Percentiles rank a stretch among this genome's conserved stretches.
Evolutionary conservation across 2,797 vertebrate species (phyloP).

Genomic region (Cirrhinus mrigala): DNA sequence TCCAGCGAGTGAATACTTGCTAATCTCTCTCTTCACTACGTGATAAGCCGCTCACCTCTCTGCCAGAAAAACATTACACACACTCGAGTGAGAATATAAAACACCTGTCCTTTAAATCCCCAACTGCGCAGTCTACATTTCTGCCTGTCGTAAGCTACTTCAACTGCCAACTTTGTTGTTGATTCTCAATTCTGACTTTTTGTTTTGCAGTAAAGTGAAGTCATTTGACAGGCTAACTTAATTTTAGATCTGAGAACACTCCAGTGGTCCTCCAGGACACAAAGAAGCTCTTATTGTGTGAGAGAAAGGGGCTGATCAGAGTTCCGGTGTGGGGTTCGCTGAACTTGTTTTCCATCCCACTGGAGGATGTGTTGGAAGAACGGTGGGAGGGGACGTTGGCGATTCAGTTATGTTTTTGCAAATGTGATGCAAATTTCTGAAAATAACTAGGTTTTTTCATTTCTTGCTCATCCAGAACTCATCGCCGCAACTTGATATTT

Average conservation of each 20-base stretch:
- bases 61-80: constrained; percentile 53
- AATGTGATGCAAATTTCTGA: constrained; percentile 4
- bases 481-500: neutral
- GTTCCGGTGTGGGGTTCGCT: constrained; percentile 37
- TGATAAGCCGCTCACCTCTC: constrained; percentile 64
- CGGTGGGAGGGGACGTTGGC: constrained; percentile 19
- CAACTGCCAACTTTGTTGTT: constrained; percentile 29
- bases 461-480: neutral
- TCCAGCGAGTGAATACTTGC: constrained; percentile 54
- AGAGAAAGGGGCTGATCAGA: constrained; percentile 10
- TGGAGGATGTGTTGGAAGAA: constrained; percentile 33
- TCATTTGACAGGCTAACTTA: constrained; percentile 47
- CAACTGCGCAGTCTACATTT: constrained; percentile 19
- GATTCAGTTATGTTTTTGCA: neutral
- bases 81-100: constrained; percentile 50
- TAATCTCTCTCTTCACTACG: constrained; percentile 63
- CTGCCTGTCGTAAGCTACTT: constrained; percentile 46
- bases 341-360: constrained; percentile 38
- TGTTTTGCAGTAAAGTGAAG: constrained; percentile 31
- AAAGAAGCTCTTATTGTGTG: constrained; percentile 52
- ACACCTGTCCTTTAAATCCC: constrained; percentile 56
- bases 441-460: neutral
- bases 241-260: constrained; percentile 35
- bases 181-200: constrained; percentile 30
- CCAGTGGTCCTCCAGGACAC: constrained; percentile 22